Base-by-base conservation (phyloP, 53 echinoderm and acorn worm species). In the Antedon mediterranea region DNA sequence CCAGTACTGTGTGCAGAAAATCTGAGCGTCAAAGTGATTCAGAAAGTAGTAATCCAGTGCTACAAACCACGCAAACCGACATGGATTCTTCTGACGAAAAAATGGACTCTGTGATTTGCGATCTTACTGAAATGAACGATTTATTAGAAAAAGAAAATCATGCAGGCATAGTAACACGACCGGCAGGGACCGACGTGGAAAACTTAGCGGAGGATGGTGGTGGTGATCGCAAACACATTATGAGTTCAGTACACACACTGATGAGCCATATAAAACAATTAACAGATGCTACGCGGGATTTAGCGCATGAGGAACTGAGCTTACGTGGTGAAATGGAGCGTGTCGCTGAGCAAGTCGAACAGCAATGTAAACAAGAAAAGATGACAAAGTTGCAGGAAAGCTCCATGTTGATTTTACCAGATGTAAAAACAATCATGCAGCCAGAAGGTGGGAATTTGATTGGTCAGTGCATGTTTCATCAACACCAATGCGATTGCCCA, bases 181-280 rank as follows among this genome's bases (percentile, higher is more conserved):
- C 7, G 9, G 57, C 57, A 23, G 11, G 23, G 2, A 57, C 57
- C 23, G 57, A 57, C 23, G 57, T 57, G 57, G 57, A 57, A 57
- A 57, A 57, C 23, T 57, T 57, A 15, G 57, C 57, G 23, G 26
- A 57, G 23, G 57, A 57, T 57, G 20, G 20, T 23, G 57, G 57
- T 18, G 57, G 57, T 6, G 57, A 57, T 18, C 57, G 57, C 73
- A 72, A 31, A n/a, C 34, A 72, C 31, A 81, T 85, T n/a, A 34
- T 85, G 31, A 76, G 81, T 32, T 85, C 85, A 4, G 85, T 85
- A 26, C 85, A 81, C 70, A 44, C 77, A 18, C 43, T 85, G 32
- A 85, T 81, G 15, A 80, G 80, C n/a, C 85, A 85, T 44, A 85
- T 85, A 81, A 71, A 81, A 34, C 76, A 72, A 13, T 77, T 85